These are phyloP conservation scores for Bombus terrestris DNA, from an alignment of 1,140 invertebrate genomes.

Conservation along the genomic window DNA sequence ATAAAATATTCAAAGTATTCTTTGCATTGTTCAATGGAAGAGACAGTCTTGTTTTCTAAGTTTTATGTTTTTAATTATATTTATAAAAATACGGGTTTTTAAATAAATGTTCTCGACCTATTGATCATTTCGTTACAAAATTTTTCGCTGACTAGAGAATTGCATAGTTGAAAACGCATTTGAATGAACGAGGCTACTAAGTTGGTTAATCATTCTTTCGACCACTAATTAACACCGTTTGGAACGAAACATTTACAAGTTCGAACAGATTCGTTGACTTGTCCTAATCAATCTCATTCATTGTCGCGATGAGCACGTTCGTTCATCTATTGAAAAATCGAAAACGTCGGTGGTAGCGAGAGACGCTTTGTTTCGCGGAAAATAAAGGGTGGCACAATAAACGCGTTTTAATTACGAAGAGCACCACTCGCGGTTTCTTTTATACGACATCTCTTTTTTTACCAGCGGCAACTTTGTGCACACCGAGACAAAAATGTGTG, in stretches of 20 bases:
- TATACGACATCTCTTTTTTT: neutral
- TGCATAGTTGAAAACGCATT: no score
- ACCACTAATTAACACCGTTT: neutral
- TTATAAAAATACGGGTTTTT: neutral
- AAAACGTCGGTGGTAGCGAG: neutral
- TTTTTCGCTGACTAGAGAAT: neutral
- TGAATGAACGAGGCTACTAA: no score
- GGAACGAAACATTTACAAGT: constrained; percentile 38
- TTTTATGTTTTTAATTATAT: no score
- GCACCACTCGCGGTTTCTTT: neutral
- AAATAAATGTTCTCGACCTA: neutral
- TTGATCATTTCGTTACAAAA: neutral
- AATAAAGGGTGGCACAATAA: neutral
- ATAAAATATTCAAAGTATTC: no score
- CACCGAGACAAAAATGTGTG: neutral
- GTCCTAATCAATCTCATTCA: neutral
- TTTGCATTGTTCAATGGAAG: no score
- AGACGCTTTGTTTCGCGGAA: neutral
- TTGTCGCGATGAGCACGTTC: neutral
- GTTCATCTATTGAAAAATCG: neutral
- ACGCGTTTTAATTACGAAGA: constrained; percentile 9
- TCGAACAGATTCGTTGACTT: neutral
- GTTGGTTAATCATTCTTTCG: neutral
- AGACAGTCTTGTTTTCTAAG: no score
- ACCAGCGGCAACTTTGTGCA: neutral